These are phyloP conservation scores for Plectus sambesii DNA, from an alignment of 1,140 invertebrate species.

Conservation along the genomic window DNA sequence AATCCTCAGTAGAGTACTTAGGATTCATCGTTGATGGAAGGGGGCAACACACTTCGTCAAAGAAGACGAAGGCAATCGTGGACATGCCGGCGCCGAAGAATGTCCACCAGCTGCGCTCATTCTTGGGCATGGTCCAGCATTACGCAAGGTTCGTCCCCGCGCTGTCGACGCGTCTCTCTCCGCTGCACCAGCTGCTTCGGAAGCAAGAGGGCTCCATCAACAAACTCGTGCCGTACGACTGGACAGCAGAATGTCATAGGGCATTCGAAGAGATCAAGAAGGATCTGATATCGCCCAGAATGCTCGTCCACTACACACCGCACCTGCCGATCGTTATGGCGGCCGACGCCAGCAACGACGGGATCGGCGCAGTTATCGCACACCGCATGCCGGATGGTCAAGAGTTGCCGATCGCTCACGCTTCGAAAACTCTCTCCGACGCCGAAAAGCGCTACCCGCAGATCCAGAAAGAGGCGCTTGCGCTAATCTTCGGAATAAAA, in stretches of 20 bases:
- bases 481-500: conserved; percentile 47
- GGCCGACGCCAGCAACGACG: conserved; percentile 49
- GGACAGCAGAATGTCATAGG: conserved; percentile 3
- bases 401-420: conserved; percentile 36
- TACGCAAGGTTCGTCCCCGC: conserved; percentile 15
- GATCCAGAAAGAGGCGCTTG: conserved; percentile 50
- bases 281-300: conserved; percentile 24
- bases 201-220: too few relatives aligned
- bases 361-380: conserved; percentile 49
- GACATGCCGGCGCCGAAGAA: conserved; percentile 24
- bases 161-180: background rate
- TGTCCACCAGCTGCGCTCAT: conserved; percentile 19
- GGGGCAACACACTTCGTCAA: conserved; percentile 12
- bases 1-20: conserved; percentile 8
- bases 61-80: conserved; percentile 13
- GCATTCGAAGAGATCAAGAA: conserved; percentile 39
- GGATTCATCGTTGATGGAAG: conserved; percentile 14
- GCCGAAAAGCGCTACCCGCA: conserved; percentile 47
- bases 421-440: conserved; percentile 44
- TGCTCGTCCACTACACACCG: conserved; percentile 46
- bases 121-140: conserved; percentile 26
- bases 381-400: conserved; percentile 44
- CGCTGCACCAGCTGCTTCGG: conserved; percentile 16
- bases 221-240: conserved; percentile 13
- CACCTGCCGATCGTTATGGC: conserved; percentile 44